Percentiles rank a stretch among this genome's conserved stretches.
Evolutionary conservation across 2,888 invertebrate species (phyloP).

Genomic region (Xanthorhoe spadicearia): DNA sequence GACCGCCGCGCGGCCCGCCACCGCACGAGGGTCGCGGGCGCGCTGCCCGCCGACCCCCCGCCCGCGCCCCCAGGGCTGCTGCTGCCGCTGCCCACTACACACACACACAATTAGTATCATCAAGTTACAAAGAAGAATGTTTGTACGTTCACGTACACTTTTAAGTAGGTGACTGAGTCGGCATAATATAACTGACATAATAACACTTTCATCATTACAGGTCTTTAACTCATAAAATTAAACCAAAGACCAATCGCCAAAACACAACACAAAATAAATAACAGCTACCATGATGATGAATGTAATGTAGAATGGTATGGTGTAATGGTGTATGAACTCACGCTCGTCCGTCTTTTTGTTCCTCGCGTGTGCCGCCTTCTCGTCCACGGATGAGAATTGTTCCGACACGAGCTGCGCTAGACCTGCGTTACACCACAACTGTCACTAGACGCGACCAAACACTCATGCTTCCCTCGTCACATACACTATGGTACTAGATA

Average conservation of each 20-base stretch:
- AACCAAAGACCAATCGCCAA: neutral
- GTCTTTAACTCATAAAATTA: no score
- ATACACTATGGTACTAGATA: neutral
- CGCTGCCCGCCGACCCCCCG: slow-evolving; percentile 56
- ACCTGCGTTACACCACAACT: slow-evolving; percentile 54
- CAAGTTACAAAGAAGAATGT: no score
- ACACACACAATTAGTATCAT: neutral
- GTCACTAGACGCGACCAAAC: neutral
- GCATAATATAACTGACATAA: no score
- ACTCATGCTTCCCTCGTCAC: neutral
- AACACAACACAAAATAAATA: neutral
- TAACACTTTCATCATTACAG: no score
- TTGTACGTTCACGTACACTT: no score
- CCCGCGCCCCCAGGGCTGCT: slow-evolving; percentile 14
- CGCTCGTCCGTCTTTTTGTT: slow-evolving; percentile 53
- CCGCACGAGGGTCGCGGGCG: slow-evolving; percentile 89
- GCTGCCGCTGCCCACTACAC: slow-evolving; percentile 34
- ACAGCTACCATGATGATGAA: no score
- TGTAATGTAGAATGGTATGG: slow-evolving; percentile 4
- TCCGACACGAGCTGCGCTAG: slow-evolving; percentile 78
- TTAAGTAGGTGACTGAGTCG: no score
- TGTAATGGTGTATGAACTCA: slow-evolving; percentile 51
- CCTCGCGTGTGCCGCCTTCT: slow-evolving; percentile 55
- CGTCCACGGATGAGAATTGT: slow-evolving; percentile 70
- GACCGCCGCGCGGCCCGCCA: slow-evolving; percentile 94